phyloP scores from a whole-genome alignment of 2,113 vertebrate species.

The Tyto alba region DNA sequence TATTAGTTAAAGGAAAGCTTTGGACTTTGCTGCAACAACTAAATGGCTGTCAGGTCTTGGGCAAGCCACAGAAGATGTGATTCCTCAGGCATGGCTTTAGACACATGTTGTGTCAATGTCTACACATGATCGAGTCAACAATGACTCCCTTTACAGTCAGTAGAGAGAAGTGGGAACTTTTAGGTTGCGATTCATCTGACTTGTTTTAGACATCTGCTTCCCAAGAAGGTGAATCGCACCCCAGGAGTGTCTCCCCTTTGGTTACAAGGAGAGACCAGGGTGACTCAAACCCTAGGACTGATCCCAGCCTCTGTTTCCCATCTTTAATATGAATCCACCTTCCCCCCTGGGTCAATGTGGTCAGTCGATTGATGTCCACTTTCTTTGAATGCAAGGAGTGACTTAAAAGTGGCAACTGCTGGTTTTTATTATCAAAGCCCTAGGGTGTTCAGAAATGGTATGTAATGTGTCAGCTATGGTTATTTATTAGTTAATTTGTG shows the following conservation, averaged over 20 bases:
- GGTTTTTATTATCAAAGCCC: neutral
- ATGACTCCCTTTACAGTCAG: neutral
- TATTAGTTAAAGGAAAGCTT: neutral
- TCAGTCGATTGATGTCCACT: neutral
- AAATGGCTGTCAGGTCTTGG: neutral
- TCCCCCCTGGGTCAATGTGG: fast-evolving
- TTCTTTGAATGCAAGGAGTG: neutral
- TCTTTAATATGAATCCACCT: neutral
- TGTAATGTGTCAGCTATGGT: neutral
- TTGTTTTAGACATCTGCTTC: neutral
- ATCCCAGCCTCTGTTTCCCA: neutral
- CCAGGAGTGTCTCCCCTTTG: neutral
- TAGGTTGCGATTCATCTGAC: neutral
- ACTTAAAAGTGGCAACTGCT: neutral
- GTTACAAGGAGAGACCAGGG: neutral
- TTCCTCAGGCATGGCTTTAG: neutral
- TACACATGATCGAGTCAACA: neutral
- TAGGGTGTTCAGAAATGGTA: neutral
- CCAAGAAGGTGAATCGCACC: neutral
- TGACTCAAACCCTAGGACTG: neutral
- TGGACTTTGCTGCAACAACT: neutral
- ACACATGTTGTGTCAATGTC: neutral
- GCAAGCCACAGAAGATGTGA: neutral
- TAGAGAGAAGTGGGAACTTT: neutral
- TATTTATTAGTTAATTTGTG: neutral